These are phyloP conservation scores for Maconellicoccus hirsutus DNA, from an alignment of 1,140 invertebrate genomes.

Conservation along the genomic window DNA sequence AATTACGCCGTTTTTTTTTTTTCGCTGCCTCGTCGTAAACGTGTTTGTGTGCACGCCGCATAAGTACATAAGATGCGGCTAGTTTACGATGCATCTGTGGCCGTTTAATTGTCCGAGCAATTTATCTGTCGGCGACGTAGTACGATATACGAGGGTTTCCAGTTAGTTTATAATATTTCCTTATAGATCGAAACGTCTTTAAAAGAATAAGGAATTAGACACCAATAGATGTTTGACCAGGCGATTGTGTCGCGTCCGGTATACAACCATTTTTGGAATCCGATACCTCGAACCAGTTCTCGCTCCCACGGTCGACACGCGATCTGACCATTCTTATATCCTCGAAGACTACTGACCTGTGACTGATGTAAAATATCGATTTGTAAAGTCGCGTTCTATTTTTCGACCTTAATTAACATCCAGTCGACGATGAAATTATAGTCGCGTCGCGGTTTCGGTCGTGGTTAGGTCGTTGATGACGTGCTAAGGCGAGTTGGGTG, in stretches of 20 bases:
- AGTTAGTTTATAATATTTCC: constrained; percentile 18
- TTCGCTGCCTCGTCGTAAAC: too few relatives aligned
- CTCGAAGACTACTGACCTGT: constrained; percentile 13
- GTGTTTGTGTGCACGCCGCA: too few relatives aligned
- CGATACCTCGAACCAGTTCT: background rate
- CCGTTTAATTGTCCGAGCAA: background rate
- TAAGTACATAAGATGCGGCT: too few relatives aligned
- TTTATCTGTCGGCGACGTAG: constrained; percentile 11
- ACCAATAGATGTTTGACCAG: constrained; percentile 19
- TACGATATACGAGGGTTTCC: too few relatives aligned
- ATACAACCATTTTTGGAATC: constrained; percentile 7
- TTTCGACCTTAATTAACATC: background rate
- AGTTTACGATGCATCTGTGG: too few relatives aligned
- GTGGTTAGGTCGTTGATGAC: too few relatives aligned
- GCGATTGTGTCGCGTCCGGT: constrained; percentile 20
- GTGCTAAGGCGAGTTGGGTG: too few relatives aligned
- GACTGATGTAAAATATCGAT: constrained; percentile 18
- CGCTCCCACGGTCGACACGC: constrained; percentile 19
- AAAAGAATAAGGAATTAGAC: constrained; percentile 18
- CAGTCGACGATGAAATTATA: background rate
- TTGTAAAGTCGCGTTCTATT: background rate
- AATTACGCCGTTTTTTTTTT: too few relatives aligned
- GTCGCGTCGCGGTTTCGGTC: background rate
- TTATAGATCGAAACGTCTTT: background rate
- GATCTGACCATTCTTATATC: constrained; percentile 13